phyloP scores from a whole-genome alignment of 2,113 vertebrate genomes.

The Sinocyclocheilus grahami region DNA sequence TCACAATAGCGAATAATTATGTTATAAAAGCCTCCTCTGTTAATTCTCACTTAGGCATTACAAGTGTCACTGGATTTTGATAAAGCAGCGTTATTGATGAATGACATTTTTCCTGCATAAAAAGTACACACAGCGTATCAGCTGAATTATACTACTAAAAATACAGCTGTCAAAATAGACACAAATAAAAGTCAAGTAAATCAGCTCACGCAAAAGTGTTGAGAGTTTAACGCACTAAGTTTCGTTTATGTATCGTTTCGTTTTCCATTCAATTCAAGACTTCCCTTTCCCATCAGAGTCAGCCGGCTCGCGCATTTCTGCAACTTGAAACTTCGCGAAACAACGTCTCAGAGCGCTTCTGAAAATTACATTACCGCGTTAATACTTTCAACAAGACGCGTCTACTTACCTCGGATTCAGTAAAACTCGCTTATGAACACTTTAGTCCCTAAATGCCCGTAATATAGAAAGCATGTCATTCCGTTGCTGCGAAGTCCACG shows the following conservation, averaged over 20 bases:
- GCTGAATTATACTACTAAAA: neutral
- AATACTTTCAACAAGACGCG: neutral
- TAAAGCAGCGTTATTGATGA: neutral
- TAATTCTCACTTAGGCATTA: neutral
- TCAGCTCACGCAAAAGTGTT: neutral
- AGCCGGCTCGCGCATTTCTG: slow-evolving; percentile 42
- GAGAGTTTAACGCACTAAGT: neutral
- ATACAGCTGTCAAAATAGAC: neutral
- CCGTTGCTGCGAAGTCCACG: slow-evolving; percentile 55
- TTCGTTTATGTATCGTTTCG: slow-evolving; percentile 51
- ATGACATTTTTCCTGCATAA: neutral
- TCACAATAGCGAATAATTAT: neutral
- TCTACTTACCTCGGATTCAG: slow-evolving; percentile 51
- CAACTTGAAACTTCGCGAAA: slow-evolving; percentile 40
- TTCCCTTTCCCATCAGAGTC: slow-evolving; percentile 47
- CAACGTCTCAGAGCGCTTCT: neutral
- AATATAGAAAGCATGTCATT: slow-evolving; percentile 47
- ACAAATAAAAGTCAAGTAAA: neutral
- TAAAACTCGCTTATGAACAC: slow-evolving; percentile 34
- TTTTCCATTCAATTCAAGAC: slow-evolving; percentile 29
- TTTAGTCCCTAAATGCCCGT: slow-evolving; percentile 37
- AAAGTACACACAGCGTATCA: neutral
- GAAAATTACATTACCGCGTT: neutral
- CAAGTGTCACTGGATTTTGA: neutral
- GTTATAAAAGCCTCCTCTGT: neutral